A percentile compares a stretch with the other conserved stretches of the same genome.
These are phyloP conservation scores for Poeciliopsis infans DNA, from an alignment of 2,797 vertebrate genomes.

Conservation along the genomic window DNA sequence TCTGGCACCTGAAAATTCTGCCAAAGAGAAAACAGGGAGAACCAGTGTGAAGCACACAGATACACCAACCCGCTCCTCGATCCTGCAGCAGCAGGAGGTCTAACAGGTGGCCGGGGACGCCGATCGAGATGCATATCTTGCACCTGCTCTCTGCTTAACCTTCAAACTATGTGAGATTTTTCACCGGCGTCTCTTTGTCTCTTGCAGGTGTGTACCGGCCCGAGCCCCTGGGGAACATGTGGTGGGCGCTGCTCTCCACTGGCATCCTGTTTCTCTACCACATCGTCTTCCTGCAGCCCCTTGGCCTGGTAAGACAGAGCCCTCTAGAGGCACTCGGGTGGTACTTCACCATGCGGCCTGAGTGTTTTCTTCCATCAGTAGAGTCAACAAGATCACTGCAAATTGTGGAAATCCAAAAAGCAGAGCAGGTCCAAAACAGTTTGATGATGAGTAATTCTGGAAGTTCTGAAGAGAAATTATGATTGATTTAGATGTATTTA, in stretches of 20 bases:
- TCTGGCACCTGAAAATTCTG: not conserved
- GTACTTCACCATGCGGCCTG: conserved; percentile 9
- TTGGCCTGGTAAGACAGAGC: conserved; percentile 90
- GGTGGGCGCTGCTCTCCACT: conserved; percentile 93
- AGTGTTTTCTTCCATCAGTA: not conserved
- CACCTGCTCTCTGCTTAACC: not conserved
- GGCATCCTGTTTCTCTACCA: conserved; percentile 98
- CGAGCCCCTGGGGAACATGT: conserved; percentile 92
- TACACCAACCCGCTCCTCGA: not conserved
- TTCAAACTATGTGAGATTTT: not conserved
- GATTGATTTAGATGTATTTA: not conserved
- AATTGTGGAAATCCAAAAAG: not conserved
- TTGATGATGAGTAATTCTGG: not conserved
- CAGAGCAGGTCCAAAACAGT: not conserved
- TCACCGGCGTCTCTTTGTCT: conserved; percentile 41
- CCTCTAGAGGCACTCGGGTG: conserved; percentile 63
- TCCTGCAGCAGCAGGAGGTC: not conserved
- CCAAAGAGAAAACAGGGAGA: conserved; percentile 46
- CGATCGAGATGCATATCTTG: not conserved
- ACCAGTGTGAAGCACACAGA: conserved; percentile 26
- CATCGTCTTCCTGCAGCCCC: conserved; percentile 90
- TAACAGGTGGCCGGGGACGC: not conserved
- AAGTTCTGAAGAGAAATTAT: not conserved
- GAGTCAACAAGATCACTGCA: not conserved
- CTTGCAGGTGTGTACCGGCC: conserved; percentile 92